Conservation (phyloP, 2,888 invertebrate genomes). For the Xanthia icteritia region DNA sequence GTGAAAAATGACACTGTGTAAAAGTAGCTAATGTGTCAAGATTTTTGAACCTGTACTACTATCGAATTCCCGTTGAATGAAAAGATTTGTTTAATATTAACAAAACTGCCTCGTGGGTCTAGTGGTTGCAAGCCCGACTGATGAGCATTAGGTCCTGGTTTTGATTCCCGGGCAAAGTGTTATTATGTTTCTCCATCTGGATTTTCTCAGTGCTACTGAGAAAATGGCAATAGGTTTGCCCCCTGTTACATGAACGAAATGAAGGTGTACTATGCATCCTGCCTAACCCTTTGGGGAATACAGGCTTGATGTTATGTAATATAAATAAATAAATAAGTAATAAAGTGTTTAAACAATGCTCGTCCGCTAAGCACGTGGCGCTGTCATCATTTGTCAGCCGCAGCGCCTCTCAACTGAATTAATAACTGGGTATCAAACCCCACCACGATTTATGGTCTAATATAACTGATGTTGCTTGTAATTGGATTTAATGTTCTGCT, state of each 20-base stretch:
- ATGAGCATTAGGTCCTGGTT: neutral
- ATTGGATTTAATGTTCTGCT: slow-evolving; percentile 44
- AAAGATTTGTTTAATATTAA: too few relatives aligned
- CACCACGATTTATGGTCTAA: slow-evolving; percentile 67
- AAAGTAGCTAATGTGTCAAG: too few relatives aligned
- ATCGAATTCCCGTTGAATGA: too few relatives aligned
- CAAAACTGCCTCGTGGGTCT: neutral
- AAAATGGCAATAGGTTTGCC: neutral
- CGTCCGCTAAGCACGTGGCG: slow-evolving; percentile 53
- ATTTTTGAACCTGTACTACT: too few relatives aligned
- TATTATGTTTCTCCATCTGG: neutral
- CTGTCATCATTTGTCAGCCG: slow-evolving; percentile 68
- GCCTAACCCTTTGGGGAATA: too few relatives aligned
- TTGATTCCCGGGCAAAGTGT: neutral
- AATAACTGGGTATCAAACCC: slow-evolving; percentile 64
- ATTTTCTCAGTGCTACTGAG: neutral
- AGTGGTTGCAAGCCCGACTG: neutral
- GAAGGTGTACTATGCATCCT: too few relatives aligned
- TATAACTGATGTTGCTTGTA: slow-evolving; percentile 55
- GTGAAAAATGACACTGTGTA: too few relatives aligned
- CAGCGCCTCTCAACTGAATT: slow-evolving; percentile 61
- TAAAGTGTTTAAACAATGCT: slow-evolving; percentile 45
- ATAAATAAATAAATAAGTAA: neutral
- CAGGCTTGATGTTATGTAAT: too few relatives aligned
- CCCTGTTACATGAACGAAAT: too few relatives aligned